Percentiles rank a stretch among this genome's conserved stretches.
These are phyloP conservation scores for Polyploca ridens DNA, from an alignment of 2,888 invertebrate species.

Conservation along the genomic window DNA sequence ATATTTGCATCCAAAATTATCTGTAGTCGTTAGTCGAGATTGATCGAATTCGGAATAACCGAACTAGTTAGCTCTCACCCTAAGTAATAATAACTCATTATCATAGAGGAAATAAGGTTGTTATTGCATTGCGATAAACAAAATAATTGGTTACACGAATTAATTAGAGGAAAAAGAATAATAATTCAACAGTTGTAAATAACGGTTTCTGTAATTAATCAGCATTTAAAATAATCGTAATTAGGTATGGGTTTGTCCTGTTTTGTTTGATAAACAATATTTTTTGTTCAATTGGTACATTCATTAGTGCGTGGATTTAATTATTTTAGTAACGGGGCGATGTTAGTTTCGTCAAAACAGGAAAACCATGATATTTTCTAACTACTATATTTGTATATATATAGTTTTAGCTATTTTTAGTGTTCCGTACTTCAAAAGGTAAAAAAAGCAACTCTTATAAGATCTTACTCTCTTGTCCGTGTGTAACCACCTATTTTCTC, in stretches of 20 bases:
- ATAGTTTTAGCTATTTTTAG: too few species aligned
- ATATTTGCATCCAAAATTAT: too few species aligned
- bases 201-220: constrained; percentile 17
- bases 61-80: neutral
- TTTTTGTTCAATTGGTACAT: neutral
- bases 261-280: constrained; percentile 4
- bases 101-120: constrained; percentile 30
- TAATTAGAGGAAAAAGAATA: constrained; percentile 35
- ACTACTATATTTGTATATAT: too few species aligned
- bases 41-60: neutral
- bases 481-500: too few species aligned
- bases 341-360: neutral
- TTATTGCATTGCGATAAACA: constrained; percentile 35
- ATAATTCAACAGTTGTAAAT: constrained; percentile 13
- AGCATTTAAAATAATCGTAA: constrained; percentile 13
- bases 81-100: constrained; percentile 26
- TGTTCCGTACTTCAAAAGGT: too few species aligned
- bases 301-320: constrained; percentile 8
- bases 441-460: too few species aligned
- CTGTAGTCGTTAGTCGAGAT: neutral
- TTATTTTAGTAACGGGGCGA: neutral
- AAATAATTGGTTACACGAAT: constrained; percentile 38
- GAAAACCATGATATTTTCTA: neutral
- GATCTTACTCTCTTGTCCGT: too few species aligned
- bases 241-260: constrained; percentile 11